Evolutionary conservation across 2,888 invertebrate genomes (phyloP), one percentile per base, ranked within the genome.

Genomic region (Blastobasis lacticolella): DNA sequence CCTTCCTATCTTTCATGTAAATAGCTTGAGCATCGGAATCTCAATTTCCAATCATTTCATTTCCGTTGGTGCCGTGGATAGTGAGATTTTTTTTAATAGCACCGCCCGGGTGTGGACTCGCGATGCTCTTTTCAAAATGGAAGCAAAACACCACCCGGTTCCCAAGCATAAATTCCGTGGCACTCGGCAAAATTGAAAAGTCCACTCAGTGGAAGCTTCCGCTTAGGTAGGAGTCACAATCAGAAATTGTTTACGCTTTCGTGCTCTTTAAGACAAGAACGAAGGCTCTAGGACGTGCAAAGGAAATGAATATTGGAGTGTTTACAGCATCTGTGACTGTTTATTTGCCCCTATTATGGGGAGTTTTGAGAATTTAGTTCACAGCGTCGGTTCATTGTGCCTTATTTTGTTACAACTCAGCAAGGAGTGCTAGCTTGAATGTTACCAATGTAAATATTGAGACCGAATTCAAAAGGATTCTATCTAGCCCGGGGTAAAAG

Each of bases 151-250:
- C 67, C 69, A 66, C 71, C 63, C 66, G 67, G 71, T 73, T 60
- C 72, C 67, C 68, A 66, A 66, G 73, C 71, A 77, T 76, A 72
- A 78, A 81, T 78, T 77, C 76, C 57, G 66, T 69, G 68, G 80
- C 83, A 84, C 84, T 85, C 77, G 81, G 72, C 73, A 75, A 83
- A 85, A 85, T 84, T 82, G 81, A 80, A 83, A 82, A 82, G 81
- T 79, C 78, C 73, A 81, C 81, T 80, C 66, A 70, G 74, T 71
- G 68, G 66, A 60, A 72, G 72, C 72, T 78, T 75, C 73, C 74
- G 76, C 68, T 78, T 71, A 74, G 72, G 71, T 71, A 65, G 65
- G 69, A 71, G 71, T 75, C 70, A 75, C 75, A 76, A 77, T 81
- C 73, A 73, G 68, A 75, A 80, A 78, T 79, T 77, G 77, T 78